phyloP scores from a whole-genome alignment of 1,140 invertebrate genomes.

The Gonatopus flavifemur region DNA sequence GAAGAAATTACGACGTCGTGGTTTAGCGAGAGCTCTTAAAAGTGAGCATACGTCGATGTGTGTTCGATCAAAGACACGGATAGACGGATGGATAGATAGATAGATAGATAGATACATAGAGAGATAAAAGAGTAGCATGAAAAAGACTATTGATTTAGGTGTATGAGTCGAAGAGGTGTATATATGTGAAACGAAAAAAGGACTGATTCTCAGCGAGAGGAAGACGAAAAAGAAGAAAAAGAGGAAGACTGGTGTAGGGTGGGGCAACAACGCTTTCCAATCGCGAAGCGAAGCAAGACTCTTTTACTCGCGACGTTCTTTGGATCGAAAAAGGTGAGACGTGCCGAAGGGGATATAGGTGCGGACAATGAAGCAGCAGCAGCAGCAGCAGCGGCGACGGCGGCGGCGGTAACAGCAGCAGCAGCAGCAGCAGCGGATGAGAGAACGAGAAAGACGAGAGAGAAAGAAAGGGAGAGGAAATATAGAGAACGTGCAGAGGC shows the following conservation, averaged over 20 bases:
- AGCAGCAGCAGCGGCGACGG: slow-evolving; percentile 22
- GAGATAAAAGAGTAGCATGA: not conserved
- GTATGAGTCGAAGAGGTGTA: too few species aligned
- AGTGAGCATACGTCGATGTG: not conserved
- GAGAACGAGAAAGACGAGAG: slow-evolving; percentile 10
- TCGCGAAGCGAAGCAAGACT: slow-evolving; percentile 32
- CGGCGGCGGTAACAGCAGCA: slow-evolving; percentile 8
- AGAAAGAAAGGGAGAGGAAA: slow-evolving; percentile 7
- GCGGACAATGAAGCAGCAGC: slow-evolving; percentile 43
- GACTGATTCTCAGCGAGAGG: not conserved
- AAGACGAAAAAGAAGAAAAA: slow-evolving; percentile 22
- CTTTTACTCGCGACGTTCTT: slow-evolving; percentile 24
- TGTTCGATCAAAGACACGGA: not conserved
- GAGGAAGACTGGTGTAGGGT: slow-evolving; percentile 19
- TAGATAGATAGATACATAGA: not conserved
- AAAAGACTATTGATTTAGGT: too few species aligned
- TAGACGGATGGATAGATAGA: not conserved
- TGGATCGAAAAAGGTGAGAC: slow-evolving; percentile 50
- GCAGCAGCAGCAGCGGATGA: not conserved
- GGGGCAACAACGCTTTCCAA: slow-evolving; percentile 45
- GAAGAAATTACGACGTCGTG: too few species aligned
- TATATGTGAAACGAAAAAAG: too few species aligned
- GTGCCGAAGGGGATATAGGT: slow-evolving; percentile 43
- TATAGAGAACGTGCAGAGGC: slow-evolving; percentile 25
- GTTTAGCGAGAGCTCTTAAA: too few species aligned